Conservation (phyloP, 2,797 vertebrate species). For the Muscicapa comitata region DNA sequence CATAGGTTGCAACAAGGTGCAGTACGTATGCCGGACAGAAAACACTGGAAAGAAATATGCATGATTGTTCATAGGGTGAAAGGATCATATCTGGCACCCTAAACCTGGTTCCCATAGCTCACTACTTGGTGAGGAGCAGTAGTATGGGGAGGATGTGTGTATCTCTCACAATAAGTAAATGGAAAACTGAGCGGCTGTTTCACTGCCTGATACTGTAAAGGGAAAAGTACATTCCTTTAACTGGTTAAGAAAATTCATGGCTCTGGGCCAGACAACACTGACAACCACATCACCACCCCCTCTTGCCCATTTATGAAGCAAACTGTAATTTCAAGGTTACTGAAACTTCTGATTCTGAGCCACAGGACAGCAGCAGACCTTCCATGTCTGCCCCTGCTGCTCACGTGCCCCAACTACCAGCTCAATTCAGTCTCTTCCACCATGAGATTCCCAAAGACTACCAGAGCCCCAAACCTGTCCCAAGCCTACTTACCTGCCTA, state of each 20-base stretch:
- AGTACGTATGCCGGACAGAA: background rate
- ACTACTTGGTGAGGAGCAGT: background rate
- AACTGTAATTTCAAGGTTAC: background rate
- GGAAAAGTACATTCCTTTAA: background rate
- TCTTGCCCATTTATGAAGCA: accelerated
- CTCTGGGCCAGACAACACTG: background rate
- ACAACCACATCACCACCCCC: background rate
- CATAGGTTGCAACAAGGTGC: background rate
- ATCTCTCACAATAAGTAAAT: background rate
- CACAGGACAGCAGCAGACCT: accelerated
- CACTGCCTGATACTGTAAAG: background rate
- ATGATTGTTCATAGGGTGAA: background rate
- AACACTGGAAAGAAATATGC: background rate
- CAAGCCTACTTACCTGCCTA: background rate
- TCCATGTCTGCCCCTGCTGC: accelerated
- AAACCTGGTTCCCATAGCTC: background rate
- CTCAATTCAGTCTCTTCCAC: background rate
- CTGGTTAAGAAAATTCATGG: background rate
- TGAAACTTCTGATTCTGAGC: background rate
- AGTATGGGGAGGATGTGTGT: background rate
- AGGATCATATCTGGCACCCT: background rate
- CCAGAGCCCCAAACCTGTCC: background rate
- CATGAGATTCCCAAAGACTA: background rate
- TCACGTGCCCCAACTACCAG: accelerated
- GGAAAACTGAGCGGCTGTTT: background rate